Conservation (phyloP, 2,113 vertebrate genomes). For the Pterocles gutturalis region DNA sequence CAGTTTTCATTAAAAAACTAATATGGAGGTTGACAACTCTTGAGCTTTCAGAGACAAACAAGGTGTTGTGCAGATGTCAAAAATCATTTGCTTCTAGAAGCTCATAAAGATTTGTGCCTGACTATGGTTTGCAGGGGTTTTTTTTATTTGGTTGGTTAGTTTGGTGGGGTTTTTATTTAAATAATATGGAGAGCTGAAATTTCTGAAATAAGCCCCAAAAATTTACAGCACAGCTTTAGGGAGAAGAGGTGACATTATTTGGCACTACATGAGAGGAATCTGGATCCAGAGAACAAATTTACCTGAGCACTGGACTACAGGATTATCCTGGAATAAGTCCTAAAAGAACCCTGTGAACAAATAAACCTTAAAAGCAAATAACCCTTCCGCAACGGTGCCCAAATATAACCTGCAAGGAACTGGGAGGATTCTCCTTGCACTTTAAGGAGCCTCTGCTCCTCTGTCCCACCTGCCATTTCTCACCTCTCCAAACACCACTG, state of each 20-base stretch:
- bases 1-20: background rate
- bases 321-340: background rate
- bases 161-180: background rate
- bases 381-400: accelerated
- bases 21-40: accelerated
- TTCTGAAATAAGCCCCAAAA: background rate
- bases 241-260: background rate
- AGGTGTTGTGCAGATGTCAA: too few relatives aligned
- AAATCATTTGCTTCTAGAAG: background rate
- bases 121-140: accelerated
- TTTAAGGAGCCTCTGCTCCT: accelerated
- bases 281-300: background rate
- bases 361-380: background rate
- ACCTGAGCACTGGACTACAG: background rate
- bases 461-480: background rate
- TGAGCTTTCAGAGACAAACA: background rate
- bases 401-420: background rate
- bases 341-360: background rate
- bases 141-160: background rate
- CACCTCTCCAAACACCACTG: too few relatives aligned
- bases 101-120: background rate
- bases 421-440: background rate
- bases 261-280: background rate
- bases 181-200: background rate
- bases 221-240: background rate